These are phyloP conservation scores for Trachops cirrhosus DNA, from an alignment of 2,797 vertebrate genomes.

Conservation along the genomic window DNA sequence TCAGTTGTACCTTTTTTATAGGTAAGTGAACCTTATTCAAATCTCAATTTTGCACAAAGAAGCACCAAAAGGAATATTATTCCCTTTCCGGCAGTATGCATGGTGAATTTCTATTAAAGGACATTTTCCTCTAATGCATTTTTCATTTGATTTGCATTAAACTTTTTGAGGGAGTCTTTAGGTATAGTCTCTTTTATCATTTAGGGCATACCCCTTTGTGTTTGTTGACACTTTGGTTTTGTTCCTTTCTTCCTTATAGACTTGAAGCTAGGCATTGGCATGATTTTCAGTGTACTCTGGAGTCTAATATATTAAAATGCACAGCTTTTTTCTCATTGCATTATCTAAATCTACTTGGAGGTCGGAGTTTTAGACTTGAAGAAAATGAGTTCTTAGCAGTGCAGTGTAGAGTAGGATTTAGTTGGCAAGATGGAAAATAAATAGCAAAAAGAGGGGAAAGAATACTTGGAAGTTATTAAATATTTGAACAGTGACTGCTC, in stretches of 20 bases:
- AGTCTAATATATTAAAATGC: constrained; percentile 29
- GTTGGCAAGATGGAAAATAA: constrained; percentile 35
- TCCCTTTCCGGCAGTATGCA: neutral
- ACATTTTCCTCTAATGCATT: neutral
- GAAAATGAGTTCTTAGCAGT: constrained; percentile 43
- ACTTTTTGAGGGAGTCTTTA: neutral
- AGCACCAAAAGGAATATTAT: neutral
- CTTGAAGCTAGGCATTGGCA: neutral
- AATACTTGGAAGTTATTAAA: constrained; percentile 50
- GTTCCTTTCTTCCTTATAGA: neutral
- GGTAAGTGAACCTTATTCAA: constrained; percentile 48
- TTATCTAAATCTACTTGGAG: constrained; percentile 28
- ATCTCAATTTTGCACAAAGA: neutral
- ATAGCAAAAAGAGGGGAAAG: neutral
- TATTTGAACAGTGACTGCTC: constrained; percentile 42
- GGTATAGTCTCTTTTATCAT: neutral
- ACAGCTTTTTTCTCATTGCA: neutral
- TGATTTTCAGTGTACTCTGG: neutral
- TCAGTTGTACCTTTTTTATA: neutral
- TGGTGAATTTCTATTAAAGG: neutral
- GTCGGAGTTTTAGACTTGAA: constrained; percentile 20
- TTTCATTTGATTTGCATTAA: neutral
- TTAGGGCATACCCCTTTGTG: neutral
- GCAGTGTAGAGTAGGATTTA: neutral
- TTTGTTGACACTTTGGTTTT: neutral